A percentile compares a stretch with the other conserved stretches of the same genome.
Evolutionary conservation across 2,113 vertebrate species (phyloP).

Genomic region (Dasypus novemcinctus): DNA sequence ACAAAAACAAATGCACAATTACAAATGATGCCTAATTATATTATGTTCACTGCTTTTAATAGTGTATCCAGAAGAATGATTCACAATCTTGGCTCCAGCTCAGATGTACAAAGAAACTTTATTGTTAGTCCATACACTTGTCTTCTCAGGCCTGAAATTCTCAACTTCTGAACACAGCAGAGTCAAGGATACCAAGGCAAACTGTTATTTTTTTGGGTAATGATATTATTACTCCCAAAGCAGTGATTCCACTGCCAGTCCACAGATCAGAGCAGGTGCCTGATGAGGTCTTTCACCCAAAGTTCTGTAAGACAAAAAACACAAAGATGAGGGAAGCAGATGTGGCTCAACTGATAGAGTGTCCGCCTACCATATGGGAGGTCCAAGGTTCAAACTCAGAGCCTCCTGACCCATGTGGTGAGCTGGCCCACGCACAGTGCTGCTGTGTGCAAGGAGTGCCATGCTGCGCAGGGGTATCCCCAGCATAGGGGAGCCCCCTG

Average conservation of each 20-base stretch:
- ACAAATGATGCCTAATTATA: conserved; percentile 44
- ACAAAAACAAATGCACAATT: conserved; percentile 43
- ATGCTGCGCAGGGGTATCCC: too few relatives aligned
- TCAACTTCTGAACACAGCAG: conserved; percentile 19
- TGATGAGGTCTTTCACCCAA: conserved; percentile 33
- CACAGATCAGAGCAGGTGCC: neutral
- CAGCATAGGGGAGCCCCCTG: too few relatives aligned
- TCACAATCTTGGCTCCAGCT: conserved; percentile 50
- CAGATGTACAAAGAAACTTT: conserved; percentile 36
- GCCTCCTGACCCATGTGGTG: too few relatives aligned
- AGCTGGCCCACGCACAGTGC: too few relatives aligned
- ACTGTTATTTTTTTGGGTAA: conserved; percentile 1
- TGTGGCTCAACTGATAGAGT: too few relatives aligned
- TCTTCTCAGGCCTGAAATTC: conserved; percentile 39
- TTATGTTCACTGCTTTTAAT: conserved; percentile 37
- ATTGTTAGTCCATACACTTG: neutral
- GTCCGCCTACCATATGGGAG: too few relatives aligned
- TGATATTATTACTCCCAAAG: conserved; percentile 39
- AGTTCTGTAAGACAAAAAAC: too few relatives aligned
- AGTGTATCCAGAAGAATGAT: conserved; percentile 52
- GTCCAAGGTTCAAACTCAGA: too few relatives aligned
- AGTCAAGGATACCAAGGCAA: conserved; percentile 37
- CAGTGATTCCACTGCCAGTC: conserved; percentile 50
- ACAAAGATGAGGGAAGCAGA: too few relatives aligned
- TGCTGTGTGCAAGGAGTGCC: too few relatives aligned